These are phyloP conservation scores for Taphrorychus bicolor DNA, from an alignment of 2,888 invertebrate species.

Conservation along the genomic window DNA sequence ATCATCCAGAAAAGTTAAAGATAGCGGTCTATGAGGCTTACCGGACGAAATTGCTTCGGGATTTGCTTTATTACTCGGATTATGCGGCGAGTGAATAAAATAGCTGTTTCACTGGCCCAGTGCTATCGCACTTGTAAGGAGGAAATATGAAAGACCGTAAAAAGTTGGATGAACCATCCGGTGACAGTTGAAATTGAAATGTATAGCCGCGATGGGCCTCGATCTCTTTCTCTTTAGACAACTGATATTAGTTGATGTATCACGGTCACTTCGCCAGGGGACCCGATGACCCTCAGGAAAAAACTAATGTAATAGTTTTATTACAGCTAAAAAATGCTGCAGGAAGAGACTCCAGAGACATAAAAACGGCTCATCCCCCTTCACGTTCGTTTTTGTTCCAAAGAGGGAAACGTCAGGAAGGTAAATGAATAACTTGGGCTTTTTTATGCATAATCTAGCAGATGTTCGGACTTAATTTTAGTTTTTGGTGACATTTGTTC, in stretches of 20 bases:
- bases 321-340: conserved; percentile 55
- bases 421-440: conserved; percentile 34
- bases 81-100: background rate
- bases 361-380: conserved; percentile 27
- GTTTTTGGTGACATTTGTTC: conserved; percentile 38
- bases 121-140: conserved; percentile 1
- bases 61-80: conserved; percentile 23
- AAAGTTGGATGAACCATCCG: conserved; percentile 25
- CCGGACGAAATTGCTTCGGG: conserved; percentile 33
- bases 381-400: conserved; percentile 28
- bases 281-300: conserved; percentile 55
- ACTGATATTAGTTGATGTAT: conserved; percentile 62
- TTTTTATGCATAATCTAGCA: conserved; percentile 40
- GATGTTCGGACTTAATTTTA: conserved; percentile 37
- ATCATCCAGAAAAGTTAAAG: conserved; percentile 38
- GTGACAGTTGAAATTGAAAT: conserved; percentile 61
- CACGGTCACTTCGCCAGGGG: conserved; percentile 60
- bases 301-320: conserved; percentile 62
- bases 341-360: conserved; percentile 40
- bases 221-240: conserved; percentile 57
- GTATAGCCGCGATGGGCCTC: conserved; percentile 58
- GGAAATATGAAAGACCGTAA: conserved; percentile 30
- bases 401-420: conserved; percentile 37
- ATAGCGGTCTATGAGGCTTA: conserved; percentile 35
- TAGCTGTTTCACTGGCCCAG: background rate